A percentile compares a stretch with the other conserved stretches of the same genome.
Evolutionary conservation across 2,113 vertebrate genomes (phyloP).

Genomic region (Ceratotherium simum): DNA sequence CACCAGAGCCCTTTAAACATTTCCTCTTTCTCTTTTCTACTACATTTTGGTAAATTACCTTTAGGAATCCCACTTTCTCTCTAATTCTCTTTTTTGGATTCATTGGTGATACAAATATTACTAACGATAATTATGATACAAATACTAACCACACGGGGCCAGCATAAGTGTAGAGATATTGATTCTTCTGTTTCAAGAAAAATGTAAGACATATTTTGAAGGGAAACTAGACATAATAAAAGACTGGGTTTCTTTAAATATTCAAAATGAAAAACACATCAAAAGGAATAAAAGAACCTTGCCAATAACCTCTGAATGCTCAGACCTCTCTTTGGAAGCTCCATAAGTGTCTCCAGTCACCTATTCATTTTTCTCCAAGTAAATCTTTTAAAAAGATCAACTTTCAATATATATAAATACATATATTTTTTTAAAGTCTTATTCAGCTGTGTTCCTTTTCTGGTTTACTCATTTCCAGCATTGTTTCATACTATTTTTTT

Average conservation of each 20-base stretch:
- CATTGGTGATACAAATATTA: background rate
- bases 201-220: background rate
- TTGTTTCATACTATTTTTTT: background rate
- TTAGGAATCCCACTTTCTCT: background rate
- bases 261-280: slow-evolving; percentile 8
- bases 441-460: slow-evolving; percentile 9
- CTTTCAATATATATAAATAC: background rate
- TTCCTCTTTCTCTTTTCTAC: background rate
- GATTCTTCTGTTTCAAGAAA: background rate
- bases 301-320: background rate
- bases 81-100: background rate
- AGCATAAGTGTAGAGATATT: background rate
- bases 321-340: background rate
- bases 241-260: background rate
- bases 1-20: background rate
- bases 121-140: background rate
- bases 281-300: background rate
- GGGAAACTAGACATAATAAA: background rate
- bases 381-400: slow-evolving; percentile 16
- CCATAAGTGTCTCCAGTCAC: background rate
- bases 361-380: slow-evolving; percentile 19
- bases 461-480: background rate
- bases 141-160: background rate
- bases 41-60: background rate
- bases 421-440: background rate